phyloP scores from a whole-genome alignment of 2,888 invertebrate species.

The Drosophila mettleri region DNA sequence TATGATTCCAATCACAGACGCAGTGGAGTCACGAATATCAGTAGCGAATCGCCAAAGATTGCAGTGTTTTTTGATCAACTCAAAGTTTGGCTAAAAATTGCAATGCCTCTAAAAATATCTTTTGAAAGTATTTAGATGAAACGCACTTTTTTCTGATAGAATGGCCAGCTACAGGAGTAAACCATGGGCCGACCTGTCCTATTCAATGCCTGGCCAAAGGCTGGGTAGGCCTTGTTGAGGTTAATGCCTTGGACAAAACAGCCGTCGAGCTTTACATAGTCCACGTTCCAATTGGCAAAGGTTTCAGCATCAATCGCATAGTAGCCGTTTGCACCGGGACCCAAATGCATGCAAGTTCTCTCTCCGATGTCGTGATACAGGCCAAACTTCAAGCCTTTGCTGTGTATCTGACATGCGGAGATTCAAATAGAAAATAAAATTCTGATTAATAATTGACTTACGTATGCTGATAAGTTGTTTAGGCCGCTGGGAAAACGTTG shows the following conservation, averaged over 20 bases:
- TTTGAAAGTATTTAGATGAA: background rate
- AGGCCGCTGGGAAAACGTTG: slow-evolving; percentile 91
- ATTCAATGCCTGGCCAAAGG: slow-evolving; percentile 89
- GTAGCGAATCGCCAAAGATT: slow-evolving; percentile 89
- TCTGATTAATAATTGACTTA: slow-evolving; percentile 83
- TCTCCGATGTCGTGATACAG: slow-evolving; percentile 91
- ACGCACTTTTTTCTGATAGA: slow-evolving; percentile 87
- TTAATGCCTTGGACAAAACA: slow-evolving; percentile 87
- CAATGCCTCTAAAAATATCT: background rate
- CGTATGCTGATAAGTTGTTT: slow-evolving; percentile 89
- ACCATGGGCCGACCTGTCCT: slow-evolving; percentile 90
- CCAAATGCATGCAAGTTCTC: slow-evolving; percentile 89
- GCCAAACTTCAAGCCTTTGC: slow-evolving; percentile 89
- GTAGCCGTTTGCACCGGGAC: slow-evolving; percentile 88
- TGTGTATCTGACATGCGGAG: slow-evolving; percentile 87
- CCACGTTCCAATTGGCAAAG: slow-evolving; percentile 91
- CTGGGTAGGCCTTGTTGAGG: slow-evolving; percentile 88
- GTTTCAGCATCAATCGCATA: slow-evolving; percentile 89
- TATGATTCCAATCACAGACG: slow-evolving; percentile 86
- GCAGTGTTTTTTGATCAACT: slow-evolving; percentile 86
- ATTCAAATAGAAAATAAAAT: background rate
- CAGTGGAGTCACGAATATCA: slow-evolving; percentile 88
- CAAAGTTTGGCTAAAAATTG: slow-evolving; percentile 86
- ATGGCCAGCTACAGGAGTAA: slow-evolving; percentile 92
- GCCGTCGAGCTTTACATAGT: slow-evolving; percentile 92